A percentile compares a stretch with the other conserved stretches of the same genome.
Conservation (phyloP, 1,140 invertebrate genomes). For the Aethina tumida region DNA sequence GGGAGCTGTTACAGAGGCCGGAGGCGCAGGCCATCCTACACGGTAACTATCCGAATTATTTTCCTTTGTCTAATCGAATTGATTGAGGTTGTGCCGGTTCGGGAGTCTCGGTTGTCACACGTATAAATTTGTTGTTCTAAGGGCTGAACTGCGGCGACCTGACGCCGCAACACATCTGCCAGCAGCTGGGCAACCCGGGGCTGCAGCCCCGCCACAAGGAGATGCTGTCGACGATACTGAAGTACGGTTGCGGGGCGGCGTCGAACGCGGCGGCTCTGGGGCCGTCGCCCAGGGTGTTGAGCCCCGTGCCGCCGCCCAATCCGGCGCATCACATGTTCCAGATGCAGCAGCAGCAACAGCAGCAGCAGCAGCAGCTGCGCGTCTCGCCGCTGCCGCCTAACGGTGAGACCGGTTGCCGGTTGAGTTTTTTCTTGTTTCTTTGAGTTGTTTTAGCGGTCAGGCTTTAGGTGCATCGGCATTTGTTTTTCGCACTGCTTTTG, state of each 20-base stretch:
- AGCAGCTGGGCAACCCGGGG: conserved; percentile 60
- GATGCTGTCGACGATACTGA: conserved; percentile 57
- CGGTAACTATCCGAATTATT: conserved; percentile 35
- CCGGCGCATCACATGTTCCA: conserved; percentile 30
- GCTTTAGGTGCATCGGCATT: neutral
- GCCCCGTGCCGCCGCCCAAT: conserved; percentile 38
- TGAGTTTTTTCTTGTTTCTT: conserved; percentile 3
- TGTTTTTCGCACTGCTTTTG: neutral
- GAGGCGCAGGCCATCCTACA: conserved; percentile 65
- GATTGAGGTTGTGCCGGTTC: neutral
- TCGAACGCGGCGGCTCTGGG: conserved; percentile 31
- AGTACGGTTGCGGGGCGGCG: conserved; percentile 35
- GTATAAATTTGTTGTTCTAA: conserved; percentile 19
- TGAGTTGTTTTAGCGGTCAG: neutral
- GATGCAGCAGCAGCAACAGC: conserved; percentile 27
- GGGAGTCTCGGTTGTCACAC: neutral
- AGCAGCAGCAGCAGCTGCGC: conserved; percentile 43
- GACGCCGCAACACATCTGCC: conserved; percentile 59
- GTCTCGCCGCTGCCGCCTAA: conserved; percentile 45
- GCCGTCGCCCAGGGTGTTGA: conserved; percentile 41
- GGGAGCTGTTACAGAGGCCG: conserved; percentile 56
- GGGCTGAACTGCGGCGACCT: conserved; percentile 61
- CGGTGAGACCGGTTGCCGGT: conserved; percentile 33
- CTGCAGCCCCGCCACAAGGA: conserved; percentile 62
- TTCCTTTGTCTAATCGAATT: neutral